phyloP scores from a whole-genome alignment of 2,113 vertebrate genomes.

The Stegostoma tigrinum region DNA sequence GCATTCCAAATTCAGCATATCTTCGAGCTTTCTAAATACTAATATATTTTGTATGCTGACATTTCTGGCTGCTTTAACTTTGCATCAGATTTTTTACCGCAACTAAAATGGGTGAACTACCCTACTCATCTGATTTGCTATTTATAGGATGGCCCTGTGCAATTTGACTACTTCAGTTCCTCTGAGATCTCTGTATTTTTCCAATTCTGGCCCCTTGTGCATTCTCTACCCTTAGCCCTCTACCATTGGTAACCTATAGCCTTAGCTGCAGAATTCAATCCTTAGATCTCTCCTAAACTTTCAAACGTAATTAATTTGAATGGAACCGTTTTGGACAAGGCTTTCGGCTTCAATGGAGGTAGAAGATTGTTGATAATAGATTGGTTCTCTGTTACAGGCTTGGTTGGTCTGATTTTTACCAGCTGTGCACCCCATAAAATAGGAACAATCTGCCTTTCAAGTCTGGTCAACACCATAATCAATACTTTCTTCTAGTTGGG shows the following conservation, averaged over 20 bases:
- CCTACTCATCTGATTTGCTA: not conserved
- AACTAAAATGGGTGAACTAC: not conserved
- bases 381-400: too few relatives aligned
- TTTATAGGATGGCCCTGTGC: not conserved
- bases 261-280: too few relatives aligned
- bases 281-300: not conserved
- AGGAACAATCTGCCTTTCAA: not conserved
- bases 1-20: not conserved
- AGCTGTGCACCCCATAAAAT: not conserved
- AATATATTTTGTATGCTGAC: not conserved
- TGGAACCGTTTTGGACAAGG: not conserved
- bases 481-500: not conserved
- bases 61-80: not conserved
- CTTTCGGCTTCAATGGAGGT: not conserved
- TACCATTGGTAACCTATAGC: too few relatives aligned
- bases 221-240: too few relatives aligned
- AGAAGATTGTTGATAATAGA: not conserved
- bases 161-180: not conserved
- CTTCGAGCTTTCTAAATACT: not conserved
- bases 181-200: not conserved
- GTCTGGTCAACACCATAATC: not conserved
- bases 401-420: not conserved
- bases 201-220: too few relatives aligned
- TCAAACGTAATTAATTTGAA: not conserved
- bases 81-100: not conserved